Evolutionary conservation across 2,888 invertebrate species (phyloP), one percentile per base, ranked within the genome.

Genomic region (Dryadula phaetusa): DNA sequence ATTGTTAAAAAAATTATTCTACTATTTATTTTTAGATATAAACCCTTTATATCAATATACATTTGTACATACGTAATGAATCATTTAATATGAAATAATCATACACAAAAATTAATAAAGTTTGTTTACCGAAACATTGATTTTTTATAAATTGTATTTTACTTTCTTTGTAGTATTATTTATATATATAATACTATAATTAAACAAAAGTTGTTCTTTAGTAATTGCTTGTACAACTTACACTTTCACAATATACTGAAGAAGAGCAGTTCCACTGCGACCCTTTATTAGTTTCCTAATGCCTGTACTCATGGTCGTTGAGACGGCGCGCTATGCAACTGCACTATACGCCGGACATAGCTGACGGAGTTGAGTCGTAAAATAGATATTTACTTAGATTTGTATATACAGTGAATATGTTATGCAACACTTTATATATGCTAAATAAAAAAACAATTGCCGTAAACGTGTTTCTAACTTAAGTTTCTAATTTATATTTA

Each of bases 241-340:
- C 47, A 47, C 25, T 56, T 56, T 56, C 46, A 47, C 40, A 58
- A 66, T 66, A 63, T 62, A 63, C 28, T 40, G 63, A 47, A 60
- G 66, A 46, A 53, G 44, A 66, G 14, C 62, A 54, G 28, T 49
- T 66, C 69, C 67, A 60, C 32, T 63, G 67, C 37, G 63, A 63
- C 58, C 46, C 63, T 69, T 67, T 67, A 69, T 69, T 63, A 63
- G 66, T 65, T 60, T 52, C 58, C 49, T 67, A 60, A 66, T 63
- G 67, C 42, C 49, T 54, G 56, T 47, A 69, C 63, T 67, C 47
- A 58, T 42, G 66, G 53, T 58, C 69, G 63, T 69, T 60, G 69
- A 66, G 53, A 69, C 60, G 66, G 53, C 69, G 66, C 53, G 69
- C 63, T 66, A 66, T 69, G 69, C 66, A 66, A 62, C 62, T 65